phyloP scores from a whole-genome alignment of 2,888 invertebrate species.

The Kuschelorhynchus macadamiae region DNA sequence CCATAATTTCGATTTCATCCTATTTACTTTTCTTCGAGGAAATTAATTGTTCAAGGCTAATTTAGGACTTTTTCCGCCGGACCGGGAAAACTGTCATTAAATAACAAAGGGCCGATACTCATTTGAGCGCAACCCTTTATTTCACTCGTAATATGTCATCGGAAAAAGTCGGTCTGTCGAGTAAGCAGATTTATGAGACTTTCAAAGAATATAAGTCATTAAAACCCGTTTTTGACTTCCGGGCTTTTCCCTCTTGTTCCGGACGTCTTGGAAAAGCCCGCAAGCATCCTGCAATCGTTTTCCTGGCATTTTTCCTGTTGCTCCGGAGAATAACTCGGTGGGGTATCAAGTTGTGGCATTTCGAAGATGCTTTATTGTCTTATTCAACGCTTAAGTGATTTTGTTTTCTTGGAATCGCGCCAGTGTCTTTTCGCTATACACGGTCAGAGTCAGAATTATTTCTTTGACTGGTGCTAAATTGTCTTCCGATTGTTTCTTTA shows the following conservation, averaged over 20 bases:
- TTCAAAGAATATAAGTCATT: slow-evolving; percentile 17
- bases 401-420: slow-evolving; percentile 10
- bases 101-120: slow-evolving; percentile 17
- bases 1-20: neutral
- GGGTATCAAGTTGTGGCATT: slow-evolving; percentile 27
- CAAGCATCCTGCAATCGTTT: slow-evolving; percentile 41
- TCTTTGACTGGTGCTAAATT: too few relatives aligned
- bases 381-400: slow-evolving; percentile 13
- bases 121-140: slow-evolving; percentile 15
- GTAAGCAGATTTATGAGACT: slow-evolving; percentile 15
- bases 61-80: slow-evolving; percentile 10
- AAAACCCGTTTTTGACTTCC: slow-evolving; percentile 11
- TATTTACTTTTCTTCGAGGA: neutral
- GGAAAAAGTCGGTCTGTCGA: slow-evolving; percentile 11
- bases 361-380: slow-evolving; percentile 37
- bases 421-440: too few relatives aligned
- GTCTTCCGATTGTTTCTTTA: too few relatives aligned
- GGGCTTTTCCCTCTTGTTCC: slow-evolving; percentile 16
- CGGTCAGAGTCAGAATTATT: too few relatives aligned
- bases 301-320: slow-evolving; percentile 39
- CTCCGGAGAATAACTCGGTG: slow-evolving; percentile 24
- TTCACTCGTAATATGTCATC: slow-evolving; percentile 17
- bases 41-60: slow-evolving; percentile 19
- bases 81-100: slow-evolving; percentile 30
- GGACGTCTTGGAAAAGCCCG: slow-evolving; percentile 18